phyloP scores from a whole-genome alignment of 1,140 invertebrate species.

The Aplysia californica region DNA sequence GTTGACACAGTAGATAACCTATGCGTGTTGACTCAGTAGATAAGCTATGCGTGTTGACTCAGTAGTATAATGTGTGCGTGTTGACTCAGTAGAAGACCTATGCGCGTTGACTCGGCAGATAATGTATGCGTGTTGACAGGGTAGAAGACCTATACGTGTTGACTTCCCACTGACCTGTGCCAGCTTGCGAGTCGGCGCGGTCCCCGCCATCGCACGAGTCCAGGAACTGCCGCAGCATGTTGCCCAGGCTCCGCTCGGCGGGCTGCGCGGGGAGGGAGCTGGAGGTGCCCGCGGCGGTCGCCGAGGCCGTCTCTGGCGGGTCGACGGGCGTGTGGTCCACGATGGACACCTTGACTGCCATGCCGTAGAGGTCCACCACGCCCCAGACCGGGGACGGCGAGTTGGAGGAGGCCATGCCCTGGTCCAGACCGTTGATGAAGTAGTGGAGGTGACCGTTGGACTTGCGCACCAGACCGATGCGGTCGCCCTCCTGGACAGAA shows the following conservation, averaged over 20 bases:
- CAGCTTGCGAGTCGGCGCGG: background rate
- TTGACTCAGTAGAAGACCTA: no score
- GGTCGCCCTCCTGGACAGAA: slow-evolving; percentile 60
- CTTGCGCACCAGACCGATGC: slow-evolving; percentile 64
- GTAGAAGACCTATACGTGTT: no score
- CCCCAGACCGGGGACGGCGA: slow-evolving; percentile 63
- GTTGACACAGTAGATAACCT: no score
- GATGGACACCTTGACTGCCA: slow-evolving; percentile 87
- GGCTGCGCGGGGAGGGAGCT: slow-evolving; percentile 13
- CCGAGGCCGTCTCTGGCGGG: background rate
- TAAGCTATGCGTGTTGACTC: no score
- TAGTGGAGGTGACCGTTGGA: slow-evolving; percentile 61
- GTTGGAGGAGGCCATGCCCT: slow-evolving; percentile 63
- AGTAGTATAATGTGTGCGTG: no score
- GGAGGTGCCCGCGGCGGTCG: background rate
- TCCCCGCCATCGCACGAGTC: slow-evolving; percentile 24
- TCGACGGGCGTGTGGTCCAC: slow-evolving; percentile 41
- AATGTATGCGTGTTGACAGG: no score
- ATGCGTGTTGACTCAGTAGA: no score
- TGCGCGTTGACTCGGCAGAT: no score
- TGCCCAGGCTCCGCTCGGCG: slow-evolving; percentile 20
- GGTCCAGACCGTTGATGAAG: slow-evolving; percentile 66
- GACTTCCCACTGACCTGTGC: slow-evolving; percentile 4
- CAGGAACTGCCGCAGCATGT: slow-evolving; percentile 23
- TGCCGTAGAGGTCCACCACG: slow-evolving; percentile 68